A percentile compares a stretch with the other conserved stretches of the same genome.
These are phyloP conservation scores for Notodromas monacha DNA, from an alignment of 2,888 invertebrate species.

Conservation along the genomic window DNA sequence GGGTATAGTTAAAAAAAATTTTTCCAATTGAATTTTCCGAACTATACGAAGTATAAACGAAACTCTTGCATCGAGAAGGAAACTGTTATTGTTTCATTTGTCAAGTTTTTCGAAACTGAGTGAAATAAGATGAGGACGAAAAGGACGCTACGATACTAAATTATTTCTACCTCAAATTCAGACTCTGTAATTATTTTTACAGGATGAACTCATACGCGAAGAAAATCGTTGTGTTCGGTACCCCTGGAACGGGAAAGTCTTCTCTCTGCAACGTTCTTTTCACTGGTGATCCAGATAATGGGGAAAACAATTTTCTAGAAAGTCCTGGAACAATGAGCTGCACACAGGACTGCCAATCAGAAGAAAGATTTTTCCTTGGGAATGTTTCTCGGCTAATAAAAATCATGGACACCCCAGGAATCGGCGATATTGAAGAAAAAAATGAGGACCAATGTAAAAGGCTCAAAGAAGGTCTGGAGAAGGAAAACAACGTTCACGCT, in stretches of 20 bases:
- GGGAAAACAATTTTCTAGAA: neutral
- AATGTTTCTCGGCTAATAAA: neutral
- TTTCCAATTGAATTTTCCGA: too few species aligned
- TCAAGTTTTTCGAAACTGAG: too few species aligned
- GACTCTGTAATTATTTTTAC: too few species aligned
- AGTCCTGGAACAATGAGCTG: neutral
- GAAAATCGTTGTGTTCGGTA: too few species aligned
- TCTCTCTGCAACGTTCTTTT: neutral
- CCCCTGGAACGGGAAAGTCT: constrained; percentile 1
- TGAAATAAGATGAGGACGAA: too few species aligned
- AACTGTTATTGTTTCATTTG: too few species aligned
- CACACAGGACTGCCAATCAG: neutral
- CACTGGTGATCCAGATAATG: neutral
- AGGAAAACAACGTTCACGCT: neutral
- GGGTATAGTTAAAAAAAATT: too few species aligned
- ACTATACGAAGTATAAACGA: too few species aligned
- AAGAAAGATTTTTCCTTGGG: neutral
- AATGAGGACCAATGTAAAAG: neutral
- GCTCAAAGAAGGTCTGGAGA: neutral
- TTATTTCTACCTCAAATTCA: too few species aligned
- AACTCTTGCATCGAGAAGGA: too few species aligned
- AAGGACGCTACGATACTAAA: too few species aligned
- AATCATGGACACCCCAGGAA: neutral
- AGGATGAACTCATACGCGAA: too few species aligned
- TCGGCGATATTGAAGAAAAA: neutral